Evolutionary conservation across 2,113 vertebrate genomes (phyloP), one percentile per base, ranked within the genome.

Genomic region (Xiphophorus maculatus): DNA sequence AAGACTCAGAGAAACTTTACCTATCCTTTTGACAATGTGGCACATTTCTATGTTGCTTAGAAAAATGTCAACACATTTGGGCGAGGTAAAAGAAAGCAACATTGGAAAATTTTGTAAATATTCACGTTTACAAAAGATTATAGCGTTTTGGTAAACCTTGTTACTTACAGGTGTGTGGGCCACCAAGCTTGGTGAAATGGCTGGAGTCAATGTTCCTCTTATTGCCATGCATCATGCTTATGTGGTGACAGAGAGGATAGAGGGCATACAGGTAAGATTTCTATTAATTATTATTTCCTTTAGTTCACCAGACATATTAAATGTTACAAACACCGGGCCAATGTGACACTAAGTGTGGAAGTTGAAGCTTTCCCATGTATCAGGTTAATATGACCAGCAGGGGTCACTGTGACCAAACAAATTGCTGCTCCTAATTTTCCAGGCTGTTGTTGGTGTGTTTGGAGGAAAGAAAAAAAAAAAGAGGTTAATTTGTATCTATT

Each of bases 151-250:
- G 22, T n/a, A 12, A 1, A 11, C 66, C 22, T 25, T 27, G 3
- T 67, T 3, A 66, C 0, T 84, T 37, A 32, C 89, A 99, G 98
- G 98, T 0, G 98, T 96, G 51, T 99, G 98, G 98, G 97, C 97
- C 0, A 84, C 78, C 14, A 93, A 94, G 0, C 94, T 99, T 84
- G 98, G 98, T 5, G 79, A 61, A 27, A 96, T 99, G 98, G 98
- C 96, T 0, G 97, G 97, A 0, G 98, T 99, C 32, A 96, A 90
- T 1, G 97, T 99, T 48, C 98, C 98, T 0, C 95, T 99, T 54
- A 82, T 99, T 44, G 98, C 93, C 0, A 98, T 99, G 97, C 97
- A 96, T 83, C 98, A 99, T 0, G 97, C 98, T 29, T 99, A 99
- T 0, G 95, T 99, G 1, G 96, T 99, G 84, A 99, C 98, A 0